phyloP scores from a whole-genome alignment of 2,888 invertebrate genomes.

The Diplazon laetatorius region DNA sequence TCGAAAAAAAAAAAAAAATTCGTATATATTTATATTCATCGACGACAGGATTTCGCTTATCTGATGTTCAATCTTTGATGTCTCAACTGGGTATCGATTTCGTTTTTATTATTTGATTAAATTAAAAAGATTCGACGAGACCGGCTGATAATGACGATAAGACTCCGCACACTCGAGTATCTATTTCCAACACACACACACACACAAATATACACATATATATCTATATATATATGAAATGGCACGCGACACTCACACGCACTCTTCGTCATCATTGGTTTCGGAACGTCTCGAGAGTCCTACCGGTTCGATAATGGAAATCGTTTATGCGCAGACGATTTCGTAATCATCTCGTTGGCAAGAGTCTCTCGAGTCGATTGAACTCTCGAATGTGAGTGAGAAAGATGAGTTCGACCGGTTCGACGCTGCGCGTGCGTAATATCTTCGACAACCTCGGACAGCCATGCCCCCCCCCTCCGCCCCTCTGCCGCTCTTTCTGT shows the following conservation, averaged over 20 bases:
- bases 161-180: not conserved
- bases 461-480: slow-evolving; percentile 16
- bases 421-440: slow-evolving; percentile 50
- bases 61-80: not conserved
- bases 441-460: slow-evolving; percentile 24
- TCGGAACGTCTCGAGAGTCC: slow-evolving; percentile 25
- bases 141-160: slow-evolving; percentile 4
- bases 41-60: not conserved
- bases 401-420: slow-evolving; percentile 60
- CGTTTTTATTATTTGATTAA: not conserved
- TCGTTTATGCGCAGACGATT: slow-evolving; percentile 51
- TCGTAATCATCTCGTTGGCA: slow-evolving; percentile 48
- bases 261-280: slow-evolving; percentile 25
- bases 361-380: slow-evolving; percentile 45
- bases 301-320: slow-evolving; percentile 50
- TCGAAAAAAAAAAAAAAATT: not conserved
- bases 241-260: slow-evolving; percentile 44
- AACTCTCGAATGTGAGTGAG: slow-evolving; percentile 54
- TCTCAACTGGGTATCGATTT: not conserved
- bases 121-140: slow-evolving; percentile 1
- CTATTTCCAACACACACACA: no score
- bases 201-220: no score
- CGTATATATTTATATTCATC: not conserved
- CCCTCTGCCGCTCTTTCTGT: not conserved
- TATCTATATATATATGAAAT: slow-evolving; percentile 7